Base-by-base conservation (phyloP, 2,113 vertebrate species). In the Lycaon pictus region DNA sequence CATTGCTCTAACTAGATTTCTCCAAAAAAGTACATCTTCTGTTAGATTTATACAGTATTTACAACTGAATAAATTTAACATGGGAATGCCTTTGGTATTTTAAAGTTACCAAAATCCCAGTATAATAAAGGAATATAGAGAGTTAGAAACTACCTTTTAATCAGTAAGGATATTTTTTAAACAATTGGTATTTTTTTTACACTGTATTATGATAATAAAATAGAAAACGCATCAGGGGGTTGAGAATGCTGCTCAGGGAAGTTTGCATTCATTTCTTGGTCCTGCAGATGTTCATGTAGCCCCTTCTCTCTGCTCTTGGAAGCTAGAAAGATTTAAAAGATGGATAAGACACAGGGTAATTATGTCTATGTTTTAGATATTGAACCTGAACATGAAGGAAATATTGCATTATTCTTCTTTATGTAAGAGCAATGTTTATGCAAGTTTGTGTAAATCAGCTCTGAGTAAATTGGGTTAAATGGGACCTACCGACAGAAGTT, bases 341-440 rank as follows among this genome's bases (percentile, higher is more conserved):
- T 69, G 62, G 71, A 4, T 89, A 56, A 79, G 58, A 43, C 63
- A 32, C 13, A 60, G 80, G 35, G 32, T 79, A 76, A 51, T 90
- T 93, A 79, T 19, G 37, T 62, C 35, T 92, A 1, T 19, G 22
- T 71, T 58, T 56, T 35, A 97, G 94, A 48, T 84, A 22, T 10
- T 63, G 35, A 83, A 56, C 71, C 72, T 43, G 80, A 83, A 87
- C 2, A 1, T 88, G 56, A 93, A 93, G 80, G 43, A 95, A 91
- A 74, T 53, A 87, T 51, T 63, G 60, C 11, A 43, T 93, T 96
- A 69, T 84, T 91, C 35, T 87, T 35, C 72, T 48, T 60, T 83
- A 83, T 55, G 63, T 86, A 55, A 67, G 55, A 76, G 85, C 90
- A 94, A 58, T 60, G 51, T 81, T 95, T 91, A 25, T 63, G 15